Evolutionary conservation across 1,140 invertebrate species (phyloP), one percentile per base, ranked within the genome.

Genomic region (Oedothorax gibbosus): DNA sequence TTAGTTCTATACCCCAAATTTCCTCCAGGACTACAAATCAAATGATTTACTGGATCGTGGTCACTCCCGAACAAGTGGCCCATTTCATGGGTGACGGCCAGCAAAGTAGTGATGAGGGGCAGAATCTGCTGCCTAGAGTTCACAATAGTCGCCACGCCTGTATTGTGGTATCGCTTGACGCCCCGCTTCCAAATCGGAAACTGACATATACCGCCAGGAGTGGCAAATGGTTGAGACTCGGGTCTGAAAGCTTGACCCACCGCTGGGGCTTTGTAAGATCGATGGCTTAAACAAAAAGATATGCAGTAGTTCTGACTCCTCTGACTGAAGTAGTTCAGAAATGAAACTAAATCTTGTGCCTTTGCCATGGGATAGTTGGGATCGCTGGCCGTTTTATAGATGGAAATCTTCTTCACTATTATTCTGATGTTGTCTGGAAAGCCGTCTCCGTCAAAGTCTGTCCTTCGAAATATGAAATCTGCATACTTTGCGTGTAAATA

Each of bases 11-110:
- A 35, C 8, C 69, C 82, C 7, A 20, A 18, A 0, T 49, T 35
- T 7, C 68, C 82, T n/a, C 73, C 82, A 35, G 73, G 82, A n/a
- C 53, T 57, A 12, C 82, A 85, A 9, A 35, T 14, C 2, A 72
- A 20, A 50, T 85, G 51, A 18, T 69, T 21, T 8, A 64, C 10
- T 5, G 20, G 21, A 77, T 85, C 82, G 7, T 85, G 82, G 20
- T 76, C 54, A 20, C 82, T 85, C 14, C 82, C 82, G n/a, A 85
- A 85, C 0, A 54, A 66, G 21, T 85, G 82, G 0, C 72, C 82
- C 21, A 85, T 66, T 60, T 85, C 72, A 12, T 85, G 82, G 2
- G 60, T n/a, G 12, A 83, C 12, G 21, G 71, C 56, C 15, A 73
- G 15, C 6, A 75, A n/a, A 11, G 69, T 73, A 1, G 65, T 75